Percentiles rank a stretch among this genome's conserved stretches.
Evolutionary conservation across 1,140 invertebrate genomes (phyloP).

Genomic region (Brachionus koreanus): DNA sequence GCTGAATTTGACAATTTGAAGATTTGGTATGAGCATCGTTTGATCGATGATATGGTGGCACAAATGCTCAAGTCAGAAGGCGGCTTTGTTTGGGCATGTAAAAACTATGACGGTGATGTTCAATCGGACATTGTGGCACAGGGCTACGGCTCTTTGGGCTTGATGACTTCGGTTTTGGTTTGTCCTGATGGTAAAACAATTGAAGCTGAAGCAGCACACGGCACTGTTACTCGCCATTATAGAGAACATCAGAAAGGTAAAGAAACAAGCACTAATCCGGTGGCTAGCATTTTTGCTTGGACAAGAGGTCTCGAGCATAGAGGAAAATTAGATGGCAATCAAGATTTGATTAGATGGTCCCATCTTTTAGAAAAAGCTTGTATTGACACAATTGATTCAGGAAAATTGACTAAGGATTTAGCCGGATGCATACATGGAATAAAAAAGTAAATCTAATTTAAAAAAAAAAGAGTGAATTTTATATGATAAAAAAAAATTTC

Average conservation of each 20-base stretch:
- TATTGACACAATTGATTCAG: slow-evolving; percentile 84
- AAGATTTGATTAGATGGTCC: slow-evolving; percentile 63
- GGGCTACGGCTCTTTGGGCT: slow-evolving; percentile 64
- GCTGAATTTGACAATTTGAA: slow-evolving; percentile 73
- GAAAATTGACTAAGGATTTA: slow-evolving; percentile 95
- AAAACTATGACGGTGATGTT: slow-evolving; percentile 99
- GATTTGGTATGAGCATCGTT: slow-evolving; percentile 94
- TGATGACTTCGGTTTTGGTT: slow-evolving; percentile 59
- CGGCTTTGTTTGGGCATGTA: slow-evolving; percentile 98
- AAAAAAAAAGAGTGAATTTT: no score
- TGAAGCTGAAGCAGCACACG: slow-evolving; percentile 59
- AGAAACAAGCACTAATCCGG: slow-evolving; percentile 59
- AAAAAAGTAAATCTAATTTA: slow-evolving; percentile 54
- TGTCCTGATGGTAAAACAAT: slow-evolving; percentile 61
- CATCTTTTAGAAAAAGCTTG: slow-evolving; percentile 71
- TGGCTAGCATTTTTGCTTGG: slow-evolving; percentile 95
- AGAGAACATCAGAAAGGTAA: slow-evolving; percentile 50
- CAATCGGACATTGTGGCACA: slow-evolving; percentile 96
- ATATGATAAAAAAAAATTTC: slow-evolving; percentile 43
- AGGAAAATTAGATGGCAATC: slow-evolving; percentile 86
- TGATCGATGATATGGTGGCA: slow-evolving; percentile 99
- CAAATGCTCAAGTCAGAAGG: slow-evolving; percentile 95
- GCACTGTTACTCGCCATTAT: slow-evolving; percentile 60
- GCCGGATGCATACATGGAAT: slow-evolving; percentile 93
- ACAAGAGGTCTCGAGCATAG: slow-evolving; percentile 81